Evolutionary conservation across 2,888 invertebrate species (phyloP), one percentile per base, ranked within the genome.

Genomic region (Rhogogaster chlorosoma): DNA sequence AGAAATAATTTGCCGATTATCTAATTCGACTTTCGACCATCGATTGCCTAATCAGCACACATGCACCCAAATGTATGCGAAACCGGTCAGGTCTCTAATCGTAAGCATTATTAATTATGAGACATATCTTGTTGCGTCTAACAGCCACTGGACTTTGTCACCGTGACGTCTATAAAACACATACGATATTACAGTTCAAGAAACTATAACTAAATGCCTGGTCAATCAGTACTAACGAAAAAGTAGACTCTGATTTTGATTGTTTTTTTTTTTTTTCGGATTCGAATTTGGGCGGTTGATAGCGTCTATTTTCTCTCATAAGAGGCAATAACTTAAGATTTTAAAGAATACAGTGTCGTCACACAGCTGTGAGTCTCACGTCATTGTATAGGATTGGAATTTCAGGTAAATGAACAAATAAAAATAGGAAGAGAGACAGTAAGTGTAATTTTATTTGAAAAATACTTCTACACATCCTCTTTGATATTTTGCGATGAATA

Each of bases 41-140:
- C 57, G 22, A 22, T 38, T 38, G 9, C 26, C 80, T 36, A 29
- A 53, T 77, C 53, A 73, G 1, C 29, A 10, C 29, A n/a, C 42
- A 29, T 32, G n/a, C 18, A 53, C 53, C 26, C 18, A 77, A 53
- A 77, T 29, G 10, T 77, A 77, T 53, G 53, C 77, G 18, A 77
- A 29, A 32, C 26, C 29, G 22, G 18, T 29, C 77, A 10, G 49
- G 18, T 32, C 77, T 32, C 53, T 15, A 77, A 53, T 9, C 32
- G 53, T 53, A 77, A 53, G 18, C 32, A 77, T 53, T 1, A 32
- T 77, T 9, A 61, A 61, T 77, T 10, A 18, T 49, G 29, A 9
- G 18, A 77, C 49, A 77, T 49, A 77, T 45, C 26, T 77, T 18
- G 38, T 12, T 73, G 38, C 71, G 26, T 12, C 26, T 18, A n/a